Percentiles rank a stretch among this genome's conserved stretches.
Conservation (phyloP, 1,140 invertebrate genomes). For the Lithobius niger region DNA sequence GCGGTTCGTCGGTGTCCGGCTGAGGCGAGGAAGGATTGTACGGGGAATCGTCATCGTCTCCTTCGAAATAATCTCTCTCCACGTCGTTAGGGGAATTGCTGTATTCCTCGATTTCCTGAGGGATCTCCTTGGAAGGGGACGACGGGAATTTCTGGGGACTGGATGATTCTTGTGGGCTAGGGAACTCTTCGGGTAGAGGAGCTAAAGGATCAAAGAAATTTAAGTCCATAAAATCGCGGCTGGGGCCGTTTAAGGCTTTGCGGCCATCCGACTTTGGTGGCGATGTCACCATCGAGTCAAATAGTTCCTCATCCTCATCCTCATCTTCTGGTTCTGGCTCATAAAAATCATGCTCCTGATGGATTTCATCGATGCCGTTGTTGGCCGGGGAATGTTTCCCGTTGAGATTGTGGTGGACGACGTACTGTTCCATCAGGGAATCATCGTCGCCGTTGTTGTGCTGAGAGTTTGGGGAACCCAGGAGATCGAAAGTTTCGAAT, state of each 20-base stretch:
- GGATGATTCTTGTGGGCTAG: neutral
- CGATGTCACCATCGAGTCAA: neutral
- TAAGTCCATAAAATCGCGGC: neutral
- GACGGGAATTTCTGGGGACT: neutral
- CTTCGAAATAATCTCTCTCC: neutral
- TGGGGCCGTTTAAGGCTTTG: too few species aligned
- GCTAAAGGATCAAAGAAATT: constrained; percentile 5
- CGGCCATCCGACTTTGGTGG: neutral
- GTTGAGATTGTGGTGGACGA: neutral
- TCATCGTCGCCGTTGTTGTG: neutral
- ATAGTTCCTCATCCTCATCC: too few species aligned
- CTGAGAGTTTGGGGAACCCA: neutral
- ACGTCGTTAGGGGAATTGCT: neutral
- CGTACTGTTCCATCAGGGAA: neutral
- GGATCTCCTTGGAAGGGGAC: neutral
- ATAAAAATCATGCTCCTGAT: neutral
- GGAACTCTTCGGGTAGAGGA: constrained; percentile 5
- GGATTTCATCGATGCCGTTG: neutral
- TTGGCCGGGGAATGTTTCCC: neutral
- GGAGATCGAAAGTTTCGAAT: constrained; percentile 1
- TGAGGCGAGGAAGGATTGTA: neutral
- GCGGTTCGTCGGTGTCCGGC: neutral
- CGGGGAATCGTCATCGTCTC: neutral
- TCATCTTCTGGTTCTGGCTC: neutral
- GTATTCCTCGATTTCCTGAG: neutral